These are phyloP conservation scores for Drosophila imparisetae DNA, from an alignment of 2,888 invertebrate genomes.

Conservation along the genomic window DNA sequence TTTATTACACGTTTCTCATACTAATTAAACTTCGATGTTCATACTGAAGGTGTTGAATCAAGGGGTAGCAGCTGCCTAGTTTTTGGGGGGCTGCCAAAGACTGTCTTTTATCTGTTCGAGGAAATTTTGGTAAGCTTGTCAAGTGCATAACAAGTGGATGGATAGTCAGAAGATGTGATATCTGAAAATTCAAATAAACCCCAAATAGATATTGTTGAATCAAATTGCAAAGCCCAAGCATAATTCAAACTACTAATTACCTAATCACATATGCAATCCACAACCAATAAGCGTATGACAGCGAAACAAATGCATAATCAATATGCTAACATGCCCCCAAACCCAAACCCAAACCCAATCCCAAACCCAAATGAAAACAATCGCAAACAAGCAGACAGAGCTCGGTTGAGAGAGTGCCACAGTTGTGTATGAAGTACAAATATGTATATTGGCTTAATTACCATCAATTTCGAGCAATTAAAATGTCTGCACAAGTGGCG, in stretches of 20 bases:
- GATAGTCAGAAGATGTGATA: not conserved
- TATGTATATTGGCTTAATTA: slow-evolving; percentile 81
- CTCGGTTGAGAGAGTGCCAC: not conserved
- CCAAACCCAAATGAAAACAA: slow-evolving; percentile 43
- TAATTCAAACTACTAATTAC: slow-evolving; percentile 45
- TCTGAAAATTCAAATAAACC: not conserved
- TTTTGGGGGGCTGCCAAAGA: not conserved
- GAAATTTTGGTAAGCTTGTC: slow-evolving; percentile 14
- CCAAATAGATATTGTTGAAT: slow-evolving; percentile 9
- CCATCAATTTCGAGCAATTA: slow-evolving; percentile 79
- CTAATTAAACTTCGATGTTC: slow-evolving; percentile 41
- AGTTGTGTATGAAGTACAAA: slow-evolving; percentile 54
- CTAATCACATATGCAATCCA: slow-evolving; percentile 46
- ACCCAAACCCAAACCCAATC: slow-evolving; percentile 18
- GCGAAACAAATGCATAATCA: slow-evolving; percentile 73
- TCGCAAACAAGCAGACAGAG: slow-evolving; percentile 7
- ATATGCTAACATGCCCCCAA: slow-evolving; percentile 52
- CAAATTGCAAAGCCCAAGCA: slow-evolving; percentile 8
- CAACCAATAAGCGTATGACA: slow-evolving; percentile 53
- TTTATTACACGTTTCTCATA: slow-evolving; percentile 62
- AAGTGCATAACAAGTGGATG: slow-evolving; percentile 2
- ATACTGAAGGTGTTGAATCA: slow-evolving; percentile 21
- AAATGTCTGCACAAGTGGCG: slow-evolving; percentile 65
- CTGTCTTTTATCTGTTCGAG: slow-evolving; percentile 11
- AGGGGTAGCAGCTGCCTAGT: not conserved